Evolutionary conservation across 1,140 invertebrate genomes (phyloP).

Genomic region (Cyclina sinensis): DNA sequence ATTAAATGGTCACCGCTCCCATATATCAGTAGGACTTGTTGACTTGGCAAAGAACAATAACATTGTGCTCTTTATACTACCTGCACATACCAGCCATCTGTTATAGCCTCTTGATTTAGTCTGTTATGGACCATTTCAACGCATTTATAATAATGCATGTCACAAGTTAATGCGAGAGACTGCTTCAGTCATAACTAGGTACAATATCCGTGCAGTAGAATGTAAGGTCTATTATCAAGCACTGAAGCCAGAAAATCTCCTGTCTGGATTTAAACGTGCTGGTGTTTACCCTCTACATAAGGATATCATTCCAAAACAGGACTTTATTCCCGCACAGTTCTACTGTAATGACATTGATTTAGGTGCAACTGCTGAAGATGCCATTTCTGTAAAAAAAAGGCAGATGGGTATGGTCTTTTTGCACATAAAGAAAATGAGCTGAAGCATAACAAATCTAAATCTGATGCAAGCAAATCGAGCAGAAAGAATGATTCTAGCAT

Average conservation of each 20-base stretch:
- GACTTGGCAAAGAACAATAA: too few relatives aligned
- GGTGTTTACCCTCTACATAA: conserved; percentile 60
- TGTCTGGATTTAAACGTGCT: conserved; percentile 40
- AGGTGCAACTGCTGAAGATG: not conserved
- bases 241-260: conserved; percentile 48
- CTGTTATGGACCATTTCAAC: conserved; percentile 60
- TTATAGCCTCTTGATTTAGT: conserved; percentile 60
- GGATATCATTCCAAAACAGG: conserved; percentile 12
- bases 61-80: too few relatives aligned
- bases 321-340: not conserved
- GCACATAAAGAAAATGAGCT: conserved; percentile 3
- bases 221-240: conserved; percentile 30
- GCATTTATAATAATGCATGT: conserved; percentile 35
- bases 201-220: conserved; percentile 44
- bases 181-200: not conserved
- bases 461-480: too few relatives aligned
- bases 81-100: too few relatives aligned
- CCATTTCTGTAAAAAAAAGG: not conserved
- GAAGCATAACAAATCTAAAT: too few relatives aligned
- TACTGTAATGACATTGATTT: not conserved
- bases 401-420: not conserved
- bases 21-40: too few relatives aligned
- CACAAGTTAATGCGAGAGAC: not conserved
- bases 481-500: too few relatives aligned
- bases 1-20: too few relatives aligned